These are phyloP conservation scores for Rhinichthys klamathensis DNA, from an alignment of 2,113 vertebrate genomes.

Conservation along the genomic window DNA sequence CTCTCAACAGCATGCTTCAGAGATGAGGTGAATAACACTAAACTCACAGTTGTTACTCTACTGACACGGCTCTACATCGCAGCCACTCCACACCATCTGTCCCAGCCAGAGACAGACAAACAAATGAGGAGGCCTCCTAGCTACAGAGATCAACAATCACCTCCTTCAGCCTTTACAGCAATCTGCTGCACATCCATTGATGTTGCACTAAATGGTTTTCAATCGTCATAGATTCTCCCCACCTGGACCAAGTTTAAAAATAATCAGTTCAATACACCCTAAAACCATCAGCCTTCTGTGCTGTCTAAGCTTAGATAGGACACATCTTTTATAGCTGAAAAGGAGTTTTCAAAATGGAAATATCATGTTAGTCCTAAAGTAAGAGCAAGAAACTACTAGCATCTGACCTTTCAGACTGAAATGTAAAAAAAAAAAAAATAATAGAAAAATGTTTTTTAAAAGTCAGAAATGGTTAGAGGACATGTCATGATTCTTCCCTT, in stretches of 20 bases:
- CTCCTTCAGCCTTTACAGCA: conserved; percentile 46
- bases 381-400: neutral
- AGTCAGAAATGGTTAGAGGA: conserved; percentile 23
- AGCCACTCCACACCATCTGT: conserved; percentile 58
- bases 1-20: conserved; percentile 2
- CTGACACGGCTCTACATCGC: conserved; percentile 50
- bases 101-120: conserved; percentile 52
- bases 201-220: conserved; percentile 52
- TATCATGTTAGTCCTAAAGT: neutral
- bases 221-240: conserved; percentile 62
- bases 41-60: conserved; percentile 52
- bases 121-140: conserved; percentile 55
- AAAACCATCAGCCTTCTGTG: conserved; percentile 34
- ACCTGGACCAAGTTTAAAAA: conserved; percentile 50
- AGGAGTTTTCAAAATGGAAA: conserved; percentile 1
- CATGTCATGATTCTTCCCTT: neutral
- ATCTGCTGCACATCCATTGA: conserved; percentile 54
- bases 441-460: neutral
- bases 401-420: conserved; percentile 38
- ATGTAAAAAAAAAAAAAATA: neutral
- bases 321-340: neutral
- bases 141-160: conserved; percentile 53
- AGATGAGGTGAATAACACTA: conserved; percentile 50
- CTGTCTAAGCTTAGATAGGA: neutral
- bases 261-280: conserved; percentile 52